Base-by-base conservation (phyloP, 2,797 vertebrate genomes). In the Heteromormyrus szaboi region DNA sequence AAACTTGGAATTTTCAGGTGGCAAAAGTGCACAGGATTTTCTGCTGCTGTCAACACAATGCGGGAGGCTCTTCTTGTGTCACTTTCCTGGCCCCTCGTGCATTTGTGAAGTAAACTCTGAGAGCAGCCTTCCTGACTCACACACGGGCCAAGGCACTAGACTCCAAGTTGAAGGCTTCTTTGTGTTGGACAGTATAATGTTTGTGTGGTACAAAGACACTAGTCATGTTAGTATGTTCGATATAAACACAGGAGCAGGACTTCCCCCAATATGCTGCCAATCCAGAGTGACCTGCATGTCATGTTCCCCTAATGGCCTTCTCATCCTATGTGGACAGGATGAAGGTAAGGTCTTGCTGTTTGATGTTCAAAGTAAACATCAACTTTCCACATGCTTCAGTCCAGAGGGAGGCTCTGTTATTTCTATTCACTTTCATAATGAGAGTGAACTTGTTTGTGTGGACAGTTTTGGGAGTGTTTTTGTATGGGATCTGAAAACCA, bases 261-360 rank as follows among this genome's bases (percentile, higher is more conserved):
- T 90, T 86, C 90, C 88, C 37, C 90, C 91, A 85, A 85, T 96
- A 46, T 90, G 90, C 22, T 96, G 96, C 91, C 88, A 89, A 88
- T 91, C 92, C 89, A 87, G 46, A 51, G 95, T 96, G n/a, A 96
- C 93, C 48, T 94, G 92, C 90, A 87, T 95, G 88, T 91, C 91
- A 56, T 94, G 91, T 90, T 94, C 94, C 79, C 87, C 90, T 4
- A 65, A 92, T 46, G 91, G 92, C 19, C 83, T 83, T 17, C 90
- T 91, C 41, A 4, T 95, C 86, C 95, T 93, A 90, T 96, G 96
- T 87, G 96, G 96, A 12, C 96, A 96, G 89, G 93, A 93, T 1
- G 91, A 93, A 0, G 94, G 95, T 46, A 90, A 86, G 0, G 90
- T 96, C 50, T 94, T 93, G 3, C 81, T 95, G 83, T 96, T 96